These are phyloP conservation scores for Anabacerthia variegaticeps DNA, from an alignment of 2,797 vertebrate genomes.

Conservation along the genomic window DNA sequence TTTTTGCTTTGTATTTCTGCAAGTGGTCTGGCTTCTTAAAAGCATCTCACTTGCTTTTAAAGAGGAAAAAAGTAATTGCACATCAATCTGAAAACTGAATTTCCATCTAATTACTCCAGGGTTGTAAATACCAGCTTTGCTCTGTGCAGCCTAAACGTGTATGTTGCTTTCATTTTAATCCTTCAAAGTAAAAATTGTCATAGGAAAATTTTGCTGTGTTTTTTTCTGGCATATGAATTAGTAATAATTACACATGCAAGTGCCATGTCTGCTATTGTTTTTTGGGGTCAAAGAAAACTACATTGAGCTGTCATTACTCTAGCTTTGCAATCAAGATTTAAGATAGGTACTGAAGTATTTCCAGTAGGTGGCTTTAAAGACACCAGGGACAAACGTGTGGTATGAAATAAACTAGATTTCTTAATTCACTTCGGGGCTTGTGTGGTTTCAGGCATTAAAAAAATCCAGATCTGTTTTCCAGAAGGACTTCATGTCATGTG, in stretches of 20 bases:
- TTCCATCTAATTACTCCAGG: background rate
- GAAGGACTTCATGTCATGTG: background rate
- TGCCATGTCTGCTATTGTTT: background rate
- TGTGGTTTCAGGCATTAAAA: background rate
- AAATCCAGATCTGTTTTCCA: background rate
- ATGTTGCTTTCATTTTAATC: background rate
- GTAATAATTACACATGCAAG: background rate
- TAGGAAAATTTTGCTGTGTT: background rate
- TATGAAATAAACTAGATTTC: background rate
- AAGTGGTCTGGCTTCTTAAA: background rate
- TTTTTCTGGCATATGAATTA: background rate
- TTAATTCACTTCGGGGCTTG: background rate
- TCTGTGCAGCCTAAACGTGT: background rate
- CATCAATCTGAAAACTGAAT: background rate
- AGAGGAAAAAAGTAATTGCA: background rate
- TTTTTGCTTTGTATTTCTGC: background rate
- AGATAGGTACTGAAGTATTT: background rate
- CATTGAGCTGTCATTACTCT: background rate
- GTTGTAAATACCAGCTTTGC: background rate
- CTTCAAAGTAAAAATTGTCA: background rate
- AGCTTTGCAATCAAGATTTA: background rate
- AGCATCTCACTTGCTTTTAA: background rate
- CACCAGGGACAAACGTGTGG: background rate
- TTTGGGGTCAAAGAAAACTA: background rate
- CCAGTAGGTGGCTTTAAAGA: conserved; percentile 5